Conservation (phyloP, 2,888 invertebrate genomes). For the Sphaerophoria rueppellii region DNA sequence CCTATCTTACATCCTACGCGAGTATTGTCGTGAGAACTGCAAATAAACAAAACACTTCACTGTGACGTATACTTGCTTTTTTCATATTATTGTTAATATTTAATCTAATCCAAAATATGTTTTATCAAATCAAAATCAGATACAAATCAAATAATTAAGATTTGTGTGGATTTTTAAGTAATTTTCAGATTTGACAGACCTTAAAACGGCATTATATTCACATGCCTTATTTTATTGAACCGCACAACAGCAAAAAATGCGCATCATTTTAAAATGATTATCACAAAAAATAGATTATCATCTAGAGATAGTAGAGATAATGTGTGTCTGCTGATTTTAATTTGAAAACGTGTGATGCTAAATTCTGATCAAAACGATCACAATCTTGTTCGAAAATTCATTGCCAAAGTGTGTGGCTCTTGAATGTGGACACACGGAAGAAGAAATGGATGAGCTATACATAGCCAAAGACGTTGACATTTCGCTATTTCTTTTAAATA, state of each 20-base stretch:
- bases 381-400: slow-evolving; percentile 4
- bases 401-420: slow-evolving; percentile 2
- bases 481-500: slow-evolving; percentile 32
- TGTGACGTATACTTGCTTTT: too few species aligned
- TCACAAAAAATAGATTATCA: not conserved
- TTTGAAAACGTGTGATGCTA: slow-evolving; percentile 12
- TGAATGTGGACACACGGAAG: slow-evolving; percentile 8
- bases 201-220: not conserved
- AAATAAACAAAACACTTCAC: too few species aligned
- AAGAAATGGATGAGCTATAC: slow-evolving; percentile 20
- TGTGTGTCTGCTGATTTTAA: not conserved
- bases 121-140: too few species aligned
- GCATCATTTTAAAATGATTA: not conserved
- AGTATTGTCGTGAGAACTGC: too few species aligned
- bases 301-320: not conserved
- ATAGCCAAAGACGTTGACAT: slow-evolving; percentile 35
- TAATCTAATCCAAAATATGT: too few species aligned
- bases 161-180: too few species aligned
- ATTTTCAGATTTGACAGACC: too few species aligned
- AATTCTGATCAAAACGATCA: not conserved
- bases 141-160: too few species aligned
- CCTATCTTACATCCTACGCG: too few species aligned
- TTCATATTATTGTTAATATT: too few species aligned
- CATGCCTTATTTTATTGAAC: not conserved
- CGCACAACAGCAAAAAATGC: not conserved